Evolutionary conservation across 2,797 vertebrate species (phyloP), one percentile per base, ranked within the genome.

Genomic region (Ctenochaetus hawaiiensis): DNA sequence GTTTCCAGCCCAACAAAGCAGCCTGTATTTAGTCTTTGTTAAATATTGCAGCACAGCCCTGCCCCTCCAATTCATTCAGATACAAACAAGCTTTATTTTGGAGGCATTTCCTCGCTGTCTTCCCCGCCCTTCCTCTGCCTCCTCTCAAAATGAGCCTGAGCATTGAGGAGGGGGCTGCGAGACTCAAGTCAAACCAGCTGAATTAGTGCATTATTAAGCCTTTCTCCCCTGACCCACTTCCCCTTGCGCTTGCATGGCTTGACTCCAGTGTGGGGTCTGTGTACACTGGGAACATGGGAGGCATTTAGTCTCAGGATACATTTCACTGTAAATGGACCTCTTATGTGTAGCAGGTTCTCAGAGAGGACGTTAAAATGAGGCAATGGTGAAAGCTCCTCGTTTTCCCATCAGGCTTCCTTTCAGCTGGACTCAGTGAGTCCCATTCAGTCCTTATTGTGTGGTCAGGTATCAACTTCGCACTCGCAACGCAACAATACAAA

Each of bases 141-240:
- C 66, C 58, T 69, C 53, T 51, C 59, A 72, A 16, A 23, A 60
- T 52, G 52, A 80, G 30, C 61, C n/a, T 13, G 26, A 17, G 58
- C 59, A 26, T 12, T 9, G 58, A 61, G 53, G 65, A 51, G 51
- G 52, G 70, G 26, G 51, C 16, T 64, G n/a, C 14, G 45, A 78
- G 76, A 59, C 62, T 78, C 49, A 11, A 72, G 79, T 78, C 18
- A 1, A 83, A 84, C 49, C 66, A 53, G 70, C 68, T 89, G 87
- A 90, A 91, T 89, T 85, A 88, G 80, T 86, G 73, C 79, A 84
- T 88, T 86, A 89, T 88, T 69, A 84, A 84, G 75, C 58, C 63
- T 63, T 67, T 72, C 75, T 73, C 77, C 59, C 59, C 54, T 60
- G 80, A 88, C 86, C 87, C 83, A 89, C 78, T 88, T 83, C 79